phyloP scores from a whole-genome alignment of 2,888 invertebrate genomes.

The Napeogenes sylphis region DNA sequence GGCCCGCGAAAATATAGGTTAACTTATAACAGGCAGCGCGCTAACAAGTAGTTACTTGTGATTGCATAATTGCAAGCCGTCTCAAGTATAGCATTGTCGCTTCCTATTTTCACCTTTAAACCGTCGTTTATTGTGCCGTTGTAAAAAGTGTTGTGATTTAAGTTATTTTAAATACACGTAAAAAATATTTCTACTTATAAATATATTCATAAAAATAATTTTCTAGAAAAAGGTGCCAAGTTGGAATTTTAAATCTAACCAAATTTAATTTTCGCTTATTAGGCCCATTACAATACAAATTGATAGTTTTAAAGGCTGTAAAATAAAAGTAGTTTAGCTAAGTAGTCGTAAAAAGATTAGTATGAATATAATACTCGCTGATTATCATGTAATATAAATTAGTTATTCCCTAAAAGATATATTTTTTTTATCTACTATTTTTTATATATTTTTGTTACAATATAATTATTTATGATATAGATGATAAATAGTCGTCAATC shows the following conservation, averaged over 20 bases:
- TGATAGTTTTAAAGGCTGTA: not conserved
- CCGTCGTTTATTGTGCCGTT: slow-evolving; percentile 3
- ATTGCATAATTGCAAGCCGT: slow-evolving; percentile 26
- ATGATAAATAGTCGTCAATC: too few species aligned
- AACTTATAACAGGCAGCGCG: slow-evolving; percentile 20
- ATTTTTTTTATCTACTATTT: too few species aligned
- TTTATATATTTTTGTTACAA: too few species aligned
- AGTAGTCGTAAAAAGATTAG: not conserved
- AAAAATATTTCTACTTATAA: too few species aligned
- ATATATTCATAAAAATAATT: too few species aligned
- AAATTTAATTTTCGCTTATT: not conserved
- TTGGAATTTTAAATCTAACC: too few species aligned
- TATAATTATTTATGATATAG: too few species aligned
- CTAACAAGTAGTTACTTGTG: slow-evolving; percentile 25
- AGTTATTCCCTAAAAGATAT: too few species aligned
- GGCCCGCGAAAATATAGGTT: slow-evolving; percentile 20
- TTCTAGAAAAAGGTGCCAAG: too few species aligned
- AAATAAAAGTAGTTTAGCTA: slow-evolving; percentile 2
- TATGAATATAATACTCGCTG: not conserved
- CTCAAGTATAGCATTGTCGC: slow-evolving; percentile 22
- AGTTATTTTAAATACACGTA: not conserved
- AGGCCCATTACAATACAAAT: not conserved
- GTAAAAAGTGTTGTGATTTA: slow-evolving; percentile 1
- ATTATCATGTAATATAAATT: not conserved
- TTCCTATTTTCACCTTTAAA: slow-evolving; percentile 20